A percentile compares a stretch with the other conserved stretches of the same genome.
Conservation (phyloP, 2,797 vertebrate species). For the Carapus acus region DNA sequence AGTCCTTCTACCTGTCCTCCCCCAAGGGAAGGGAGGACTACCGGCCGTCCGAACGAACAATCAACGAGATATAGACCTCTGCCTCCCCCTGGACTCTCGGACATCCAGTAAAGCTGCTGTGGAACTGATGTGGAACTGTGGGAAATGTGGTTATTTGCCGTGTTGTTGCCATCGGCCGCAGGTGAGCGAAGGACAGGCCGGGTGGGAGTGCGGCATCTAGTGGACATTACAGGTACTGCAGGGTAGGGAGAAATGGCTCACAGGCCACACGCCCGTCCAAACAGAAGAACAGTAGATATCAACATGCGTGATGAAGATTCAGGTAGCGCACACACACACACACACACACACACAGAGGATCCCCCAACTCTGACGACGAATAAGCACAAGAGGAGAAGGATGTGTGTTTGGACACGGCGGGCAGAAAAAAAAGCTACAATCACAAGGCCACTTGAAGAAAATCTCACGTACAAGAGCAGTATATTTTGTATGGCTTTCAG, state of each 20-base stretch:
- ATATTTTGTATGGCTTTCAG: conserved; percentile 52
- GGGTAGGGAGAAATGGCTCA: too few relatives aligned
- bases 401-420: conserved; percentile 18
- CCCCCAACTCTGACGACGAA: too few relatives aligned
- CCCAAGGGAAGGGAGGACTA: conserved; percentile 79
- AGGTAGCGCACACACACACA: conserved; percentile 4
- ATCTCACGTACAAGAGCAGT: conserved; percentile 37
- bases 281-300: too few relatives aligned
- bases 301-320: conserved; percentile 3
- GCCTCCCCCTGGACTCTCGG: too few relatives aligned
- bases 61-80: conserved; percentile 85
- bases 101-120: conserved; percentile 26
- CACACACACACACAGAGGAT: conserved; percentile 10
- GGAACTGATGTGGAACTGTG: conserved; percentile 17
- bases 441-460: conserved; percentile 8
- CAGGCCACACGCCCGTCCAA: too few relatives aligned
- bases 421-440: conserved; percentile 8
- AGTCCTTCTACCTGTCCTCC: conserved; percentile 91
- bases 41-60: conserved; percentile 90
- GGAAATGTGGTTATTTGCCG: conserved; percentile 28
- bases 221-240: too few relatives aligned
- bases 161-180: conserved; percentile 32
- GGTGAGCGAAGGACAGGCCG: too few relatives aligned
- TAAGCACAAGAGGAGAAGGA: conserved; percentile 59
- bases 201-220: too few relatives aligned